Conservation (phyloP, 2,797 vertebrate species). For the Tamandua tetradactyla region DNA sequence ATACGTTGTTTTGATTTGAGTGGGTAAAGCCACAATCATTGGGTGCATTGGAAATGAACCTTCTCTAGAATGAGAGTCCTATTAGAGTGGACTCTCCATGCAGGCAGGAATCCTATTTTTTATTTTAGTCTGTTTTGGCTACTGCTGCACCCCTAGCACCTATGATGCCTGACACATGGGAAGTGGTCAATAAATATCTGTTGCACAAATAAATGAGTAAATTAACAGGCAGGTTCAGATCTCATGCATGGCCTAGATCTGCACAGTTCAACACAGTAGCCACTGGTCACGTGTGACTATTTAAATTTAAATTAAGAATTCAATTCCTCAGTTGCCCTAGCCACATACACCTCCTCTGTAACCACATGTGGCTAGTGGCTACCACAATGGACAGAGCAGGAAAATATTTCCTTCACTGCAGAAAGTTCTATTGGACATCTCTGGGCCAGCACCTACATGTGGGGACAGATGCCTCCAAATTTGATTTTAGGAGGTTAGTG, state of each 20-base stretch:
- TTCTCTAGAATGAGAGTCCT: neutral
- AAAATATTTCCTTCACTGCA: neutral
- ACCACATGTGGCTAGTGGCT: neutral
- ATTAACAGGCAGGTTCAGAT: neutral
- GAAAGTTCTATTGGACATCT: neutral
- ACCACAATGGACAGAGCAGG: neutral
- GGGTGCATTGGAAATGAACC: neutral
- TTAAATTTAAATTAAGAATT: neutral
- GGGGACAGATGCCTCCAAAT: neutral
- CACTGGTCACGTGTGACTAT: neutral
- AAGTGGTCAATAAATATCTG: neutral
- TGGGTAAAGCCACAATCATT: neutral
- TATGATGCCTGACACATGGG: neutral
- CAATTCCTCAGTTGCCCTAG: neutral
- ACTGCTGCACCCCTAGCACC: neutral
- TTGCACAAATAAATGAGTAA: neutral
- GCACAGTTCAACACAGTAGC: neutral
- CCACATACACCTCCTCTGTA: neutral
- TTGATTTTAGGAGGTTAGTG: neutral
- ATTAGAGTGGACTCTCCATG: neutral
- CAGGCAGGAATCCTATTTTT: neutral
- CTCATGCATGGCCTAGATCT: neutral
- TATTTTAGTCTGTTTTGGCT: neutral
- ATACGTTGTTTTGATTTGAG: neutral
- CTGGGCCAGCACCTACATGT: neutral